A percentile compares a stretch with the other conserved stretches of the same genome.
Conservation (phyloP, 2,113 vertebrate species). For the Galemys pyrenaicus region DNA sequence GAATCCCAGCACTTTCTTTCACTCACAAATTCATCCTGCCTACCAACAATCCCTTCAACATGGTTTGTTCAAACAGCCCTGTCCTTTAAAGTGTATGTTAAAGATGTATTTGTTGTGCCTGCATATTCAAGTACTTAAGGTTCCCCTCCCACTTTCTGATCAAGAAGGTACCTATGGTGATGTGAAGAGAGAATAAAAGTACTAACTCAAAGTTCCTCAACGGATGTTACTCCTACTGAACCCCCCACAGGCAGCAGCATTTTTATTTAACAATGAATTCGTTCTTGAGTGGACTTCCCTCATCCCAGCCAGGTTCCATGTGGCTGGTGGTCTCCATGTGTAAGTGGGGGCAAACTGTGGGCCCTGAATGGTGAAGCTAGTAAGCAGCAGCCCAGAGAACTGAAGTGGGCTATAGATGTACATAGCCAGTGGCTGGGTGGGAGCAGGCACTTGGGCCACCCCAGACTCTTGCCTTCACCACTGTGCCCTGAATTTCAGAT, state of each 20-base stretch:
- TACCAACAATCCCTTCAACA: background rate
- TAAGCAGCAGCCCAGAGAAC: background rate
- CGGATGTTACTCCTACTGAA: background rate
- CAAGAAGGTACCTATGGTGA: background rate
- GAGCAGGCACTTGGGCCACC: too few species aligned
- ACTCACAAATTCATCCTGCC: background rate
- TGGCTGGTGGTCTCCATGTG: background rate
- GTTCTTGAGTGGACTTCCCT: background rate
- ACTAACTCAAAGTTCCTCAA: background rate
- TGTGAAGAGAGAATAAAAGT: background rate
- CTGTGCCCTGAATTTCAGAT: background rate
- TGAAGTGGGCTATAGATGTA: background rate
- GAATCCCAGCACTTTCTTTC: conserved; percentile 11
- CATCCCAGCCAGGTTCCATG: background rate
- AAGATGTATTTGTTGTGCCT: background rate
- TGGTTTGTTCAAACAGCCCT: background rate
- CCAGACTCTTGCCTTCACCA: background rate
- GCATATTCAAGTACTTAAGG: background rate
- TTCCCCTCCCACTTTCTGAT: background rate
- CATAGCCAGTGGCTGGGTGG: background rate
- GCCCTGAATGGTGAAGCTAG: background rate
- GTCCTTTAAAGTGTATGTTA: background rate
- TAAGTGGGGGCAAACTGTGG: background rate
- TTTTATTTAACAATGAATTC: background rate
- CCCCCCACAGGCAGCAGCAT: background rate